Evolutionary conservation across 30 jellyfish, hydroid and myxozoan species (phyloP).

Genomic region (Aurelia sp.): DNA sequence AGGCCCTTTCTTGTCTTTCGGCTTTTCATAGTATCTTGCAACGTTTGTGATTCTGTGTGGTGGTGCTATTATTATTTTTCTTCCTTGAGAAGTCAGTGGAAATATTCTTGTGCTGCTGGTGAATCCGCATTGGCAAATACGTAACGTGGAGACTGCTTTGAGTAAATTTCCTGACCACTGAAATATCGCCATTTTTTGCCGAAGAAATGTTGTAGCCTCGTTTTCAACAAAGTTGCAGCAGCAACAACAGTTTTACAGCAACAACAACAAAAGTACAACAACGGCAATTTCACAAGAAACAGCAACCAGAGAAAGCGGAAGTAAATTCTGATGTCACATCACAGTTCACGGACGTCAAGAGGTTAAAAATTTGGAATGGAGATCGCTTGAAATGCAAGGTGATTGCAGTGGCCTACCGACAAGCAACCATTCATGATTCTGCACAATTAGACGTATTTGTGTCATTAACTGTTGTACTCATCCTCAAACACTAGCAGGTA

Average conservation of each 20-base stretch:
- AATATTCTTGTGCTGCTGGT: constrained; percentile 6
- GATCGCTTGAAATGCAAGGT: too few species aligned
- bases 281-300: not conserved
- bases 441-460: too few species aligned
- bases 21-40: constrained; percentile 83
- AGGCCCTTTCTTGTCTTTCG: constrained; percentile 90
- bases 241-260: constrained; percentile 7
- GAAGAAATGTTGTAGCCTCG: not conserved
- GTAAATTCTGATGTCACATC: not conserved
- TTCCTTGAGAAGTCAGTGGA: constrained; percentile 34
- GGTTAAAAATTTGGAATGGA: too few species aligned
- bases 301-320: not conserved
- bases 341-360: too few species aligned
- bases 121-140: constrained; percentile 35
- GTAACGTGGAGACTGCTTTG: constrained; percentile 17
- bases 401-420: too few species aligned
- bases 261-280: not conserved
- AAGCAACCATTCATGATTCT: too few species aligned
- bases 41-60: constrained; percentile 40
- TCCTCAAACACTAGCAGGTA: too few species aligned
- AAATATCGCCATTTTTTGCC: constrained; percentile 6
- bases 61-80: not conserved
- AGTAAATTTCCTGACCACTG: not conserved
- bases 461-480: too few species aligned
- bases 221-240: not conserved